Percentiles rank a stretch among this genome's conserved stretches.
Evolutionary conservation across 2,113 vertebrate species (phyloP).

Genomic region (Chitala chitala): DNA sequence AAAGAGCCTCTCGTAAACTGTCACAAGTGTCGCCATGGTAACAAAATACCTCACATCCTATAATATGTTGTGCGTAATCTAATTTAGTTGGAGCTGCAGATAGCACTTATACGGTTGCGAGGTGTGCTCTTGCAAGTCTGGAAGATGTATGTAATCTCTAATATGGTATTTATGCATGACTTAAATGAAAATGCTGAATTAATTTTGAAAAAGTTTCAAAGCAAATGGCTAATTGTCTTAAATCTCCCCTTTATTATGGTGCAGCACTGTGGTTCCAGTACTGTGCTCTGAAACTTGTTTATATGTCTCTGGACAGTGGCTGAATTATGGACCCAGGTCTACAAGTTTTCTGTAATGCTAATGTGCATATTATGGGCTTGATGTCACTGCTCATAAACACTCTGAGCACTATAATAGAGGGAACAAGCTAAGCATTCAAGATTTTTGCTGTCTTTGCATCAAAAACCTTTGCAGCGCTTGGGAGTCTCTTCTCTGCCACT

Average conservation of each 20-base stretch:
- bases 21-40: slow-evolving; percentile 85
- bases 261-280: neutral
- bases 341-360: neutral
- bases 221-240: neutral
- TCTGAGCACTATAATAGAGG: too few relatives aligned
- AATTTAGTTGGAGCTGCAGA: slow-evolving; percentile 14
- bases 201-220: neutral
- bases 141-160: neutral
- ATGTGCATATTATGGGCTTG: too few relatives aligned
- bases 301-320: neutral
- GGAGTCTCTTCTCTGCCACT: too few relatives aligned
- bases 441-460: too few relatives aligned
- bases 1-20: slow-evolving; percentile 80
- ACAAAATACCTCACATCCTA: slow-evolving; percentile 40
- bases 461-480: too few relatives aligned
- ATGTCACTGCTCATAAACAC: too few relatives aligned
- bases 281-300: neutral
- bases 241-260: neutral
- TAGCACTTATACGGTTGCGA: neutral
- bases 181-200: neutral
- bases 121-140: neutral
- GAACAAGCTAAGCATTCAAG: too few relatives aligned
- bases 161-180: neutral
- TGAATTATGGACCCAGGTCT: neutral
- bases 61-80: slow-evolving; percentile 15